These are phyloP conservation scores for Drosophila bunnanda DNA, from an alignment of 2,888 invertebrate genomes.

Conservation along the genomic window DNA sequence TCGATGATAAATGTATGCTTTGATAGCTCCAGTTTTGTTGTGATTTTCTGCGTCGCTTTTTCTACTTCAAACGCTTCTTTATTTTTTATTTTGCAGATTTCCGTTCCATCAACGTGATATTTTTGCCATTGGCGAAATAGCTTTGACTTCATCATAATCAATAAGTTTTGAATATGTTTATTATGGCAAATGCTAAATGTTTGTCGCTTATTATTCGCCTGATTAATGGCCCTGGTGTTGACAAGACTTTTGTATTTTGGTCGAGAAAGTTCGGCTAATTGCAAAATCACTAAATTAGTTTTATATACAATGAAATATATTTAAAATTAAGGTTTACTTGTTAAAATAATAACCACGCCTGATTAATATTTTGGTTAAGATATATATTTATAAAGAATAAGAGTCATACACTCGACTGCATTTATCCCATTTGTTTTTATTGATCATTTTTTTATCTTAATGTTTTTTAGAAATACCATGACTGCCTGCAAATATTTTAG, in stretches of 20 bases:
- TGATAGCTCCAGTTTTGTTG: slow-evolving; percentile 62
- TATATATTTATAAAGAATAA: neutral
- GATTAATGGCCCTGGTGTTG: slow-evolving; percentile 45
- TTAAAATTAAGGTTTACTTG: neutral
- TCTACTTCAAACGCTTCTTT: slow-evolving; percentile 46
- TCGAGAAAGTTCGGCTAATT: slow-evolving; percentile 7
- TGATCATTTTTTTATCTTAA: neutral
- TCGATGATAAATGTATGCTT: slow-evolving; percentile 66
- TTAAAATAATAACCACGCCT: neutral
- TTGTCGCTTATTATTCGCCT: slow-evolving; percentile 47
- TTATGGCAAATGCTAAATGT: slow-evolving; percentile 38
- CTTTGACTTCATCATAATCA: slow-evolving; percentile 39
- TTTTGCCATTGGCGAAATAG: slow-evolving; percentile 41
- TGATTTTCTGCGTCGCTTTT: slow-evolving; percentile 36
- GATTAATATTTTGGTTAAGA: neutral
- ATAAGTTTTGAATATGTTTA: slow-evolving; percentile 37
- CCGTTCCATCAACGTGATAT: slow-evolving; percentile 41
- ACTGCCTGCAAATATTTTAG: neutral
- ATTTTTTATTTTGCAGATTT: slow-evolving; percentile 21
- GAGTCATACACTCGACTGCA: neutral
- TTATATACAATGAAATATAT: neutral
- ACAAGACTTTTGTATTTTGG: slow-evolving; percentile 25
- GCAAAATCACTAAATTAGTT: neutral
- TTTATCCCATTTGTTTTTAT: neutral
- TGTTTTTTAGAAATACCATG: neutral